Percentiles rank a stretch among this genome's conserved stretches.
phyloP scores from a whole-genome alignment of 1,140 invertebrate species.

The Calephelis virginiensis region DNA sequence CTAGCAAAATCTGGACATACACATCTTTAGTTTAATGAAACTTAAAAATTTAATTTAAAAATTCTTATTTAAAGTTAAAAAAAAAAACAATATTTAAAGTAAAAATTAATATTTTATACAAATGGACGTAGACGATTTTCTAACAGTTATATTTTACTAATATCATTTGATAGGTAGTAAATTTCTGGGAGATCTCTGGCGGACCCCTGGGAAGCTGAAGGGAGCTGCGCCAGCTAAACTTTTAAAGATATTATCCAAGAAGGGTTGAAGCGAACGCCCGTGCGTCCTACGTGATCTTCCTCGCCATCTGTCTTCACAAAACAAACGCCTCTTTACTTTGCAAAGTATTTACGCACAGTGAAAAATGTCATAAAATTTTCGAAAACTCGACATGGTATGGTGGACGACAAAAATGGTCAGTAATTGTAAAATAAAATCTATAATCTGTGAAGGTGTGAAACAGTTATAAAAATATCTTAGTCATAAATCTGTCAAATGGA shows the following conservation, averaged over 20 bases:
- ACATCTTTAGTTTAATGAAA: too few relatives aligned
- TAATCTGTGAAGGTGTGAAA: too few relatives aligned
- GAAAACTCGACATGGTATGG: too few relatives aligned
- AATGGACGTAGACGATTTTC: background rate
- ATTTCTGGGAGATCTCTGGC: constrained; percentile 58
- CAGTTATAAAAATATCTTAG: too few relatives aligned
- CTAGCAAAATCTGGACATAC: too few relatives aligned
- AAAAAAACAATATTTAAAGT: too few relatives aligned
- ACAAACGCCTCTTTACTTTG: background rate
- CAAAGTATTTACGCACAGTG: background rate
- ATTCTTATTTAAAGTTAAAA: too few relatives aligned
- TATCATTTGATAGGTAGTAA: constrained; percentile 66
- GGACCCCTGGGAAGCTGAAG: constrained; percentile 39
- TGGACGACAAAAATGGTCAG: too few relatives aligned
- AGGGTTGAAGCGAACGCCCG: constrained; percentile 60
- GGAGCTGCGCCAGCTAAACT: constrained; percentile 52
- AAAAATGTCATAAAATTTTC: too few relatives aligned
- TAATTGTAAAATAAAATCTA: too few relatives aligned
- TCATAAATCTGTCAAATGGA: too few relatives aligned
- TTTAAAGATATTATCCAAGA: constrained; percentile 76
- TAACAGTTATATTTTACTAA: constrained; percentile 31
- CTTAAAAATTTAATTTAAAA: too few relatives aligned
- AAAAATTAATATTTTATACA: background rate
- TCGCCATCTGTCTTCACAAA: constrained; percentile 66
- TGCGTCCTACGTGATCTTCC: constrained; percentile 65